Base-by-base conservation (phyloP, 1,140 invertebrate genomes). In the Andrena cerasifolii region DNA sequence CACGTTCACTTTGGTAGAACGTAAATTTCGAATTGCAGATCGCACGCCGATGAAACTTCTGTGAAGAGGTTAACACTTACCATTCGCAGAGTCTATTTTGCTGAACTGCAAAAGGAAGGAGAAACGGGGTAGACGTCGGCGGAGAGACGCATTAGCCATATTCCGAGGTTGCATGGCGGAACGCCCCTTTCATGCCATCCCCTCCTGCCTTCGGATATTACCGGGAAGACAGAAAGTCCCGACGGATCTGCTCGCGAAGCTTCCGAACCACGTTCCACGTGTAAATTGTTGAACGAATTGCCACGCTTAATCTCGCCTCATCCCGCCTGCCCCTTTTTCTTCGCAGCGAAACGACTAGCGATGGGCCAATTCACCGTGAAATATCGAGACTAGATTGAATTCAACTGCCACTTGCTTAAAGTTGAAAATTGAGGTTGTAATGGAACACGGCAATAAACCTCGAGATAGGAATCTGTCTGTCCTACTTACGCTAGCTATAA, bases 141-240 rank as follows among this genome's bases (percentile, higher is more conserved):
- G 54, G 80, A 78, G 83, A 89, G 84, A 89, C 87, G 83, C 87
- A 89, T 89, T 89, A 86, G 86, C 87, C 88, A 85, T 91, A 91
- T 91, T 91, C 89, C 89, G 85, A 85, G 90, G 84, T 90, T 91
- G 90, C 90, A 91, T 88, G 86, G 90, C 90, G 90, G 83, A 91
- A 91, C 90, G 88, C 90, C 90, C 89, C 89, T 89, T 72, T 72
- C 66, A 33, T 78, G 21, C 58, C 79, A 54, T 80, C 45, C 79
- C 61, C 74, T 78, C 73, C 73, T 76, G 21, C n/a, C 56, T 43
- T 53, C 54, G 43, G 62, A 65, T 78, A 80, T 78, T 70, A 67
- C 45, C 26, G 59, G 36, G 73, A 76, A 68, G 72, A 80, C 77
- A 77, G 74, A 77, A 68, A 62, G 33, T 40, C 63, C 18, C 56